A percentile compares a stretch with the other conserved stretches of the same genome.
These are phyloP conservation scores for Pollachius pollachius DNA, from an alignment of 2,113 vertebrate genomes.

Conservation along the genomic window DNA sequence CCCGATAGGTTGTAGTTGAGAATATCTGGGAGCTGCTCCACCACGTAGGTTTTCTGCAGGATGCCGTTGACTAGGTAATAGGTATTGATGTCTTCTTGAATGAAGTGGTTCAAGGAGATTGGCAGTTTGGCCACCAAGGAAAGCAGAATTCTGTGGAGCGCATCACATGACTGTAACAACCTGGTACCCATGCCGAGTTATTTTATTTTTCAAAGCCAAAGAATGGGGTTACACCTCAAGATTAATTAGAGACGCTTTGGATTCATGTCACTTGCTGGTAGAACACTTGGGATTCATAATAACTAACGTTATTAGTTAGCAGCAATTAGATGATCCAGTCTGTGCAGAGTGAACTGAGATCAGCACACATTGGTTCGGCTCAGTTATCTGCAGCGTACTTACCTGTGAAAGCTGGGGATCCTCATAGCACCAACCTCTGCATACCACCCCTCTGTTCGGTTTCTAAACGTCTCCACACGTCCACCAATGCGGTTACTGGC, in stretches of 20 bases:
- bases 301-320: no score
- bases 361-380: no score
- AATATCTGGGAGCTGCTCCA: constrained; percentile 61
- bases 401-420: constrained; percentile 80
- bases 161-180: neutral
- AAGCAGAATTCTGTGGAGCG: constrained; percentile 66
- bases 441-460: constrained; percentile 76
- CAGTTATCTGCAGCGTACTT: constrained; percentile 8
- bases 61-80: constrained; percentile 68
- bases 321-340: no score
- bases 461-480: constrained; percentile 78
- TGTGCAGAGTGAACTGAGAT: no score
- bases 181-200: neutral
- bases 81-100: constrained; percentile 73
- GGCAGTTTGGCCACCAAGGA: constrained; percentile 51
- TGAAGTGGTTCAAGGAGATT: constrained; percentile 60
- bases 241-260: no score
- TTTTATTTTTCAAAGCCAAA: neutral
- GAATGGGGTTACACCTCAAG: no score
- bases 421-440: constrained; percentile 84
- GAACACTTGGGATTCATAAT: no score
- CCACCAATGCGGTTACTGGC: constrained; percentile 77
- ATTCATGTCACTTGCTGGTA: no score
- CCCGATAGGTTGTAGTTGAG: constrained; percentile 67
- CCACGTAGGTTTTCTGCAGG: constrained; percentile 53